Conservation (phyloP, 2,797 vertebrate genomes). For the Pteronotus mesoamericanus region DNA sequence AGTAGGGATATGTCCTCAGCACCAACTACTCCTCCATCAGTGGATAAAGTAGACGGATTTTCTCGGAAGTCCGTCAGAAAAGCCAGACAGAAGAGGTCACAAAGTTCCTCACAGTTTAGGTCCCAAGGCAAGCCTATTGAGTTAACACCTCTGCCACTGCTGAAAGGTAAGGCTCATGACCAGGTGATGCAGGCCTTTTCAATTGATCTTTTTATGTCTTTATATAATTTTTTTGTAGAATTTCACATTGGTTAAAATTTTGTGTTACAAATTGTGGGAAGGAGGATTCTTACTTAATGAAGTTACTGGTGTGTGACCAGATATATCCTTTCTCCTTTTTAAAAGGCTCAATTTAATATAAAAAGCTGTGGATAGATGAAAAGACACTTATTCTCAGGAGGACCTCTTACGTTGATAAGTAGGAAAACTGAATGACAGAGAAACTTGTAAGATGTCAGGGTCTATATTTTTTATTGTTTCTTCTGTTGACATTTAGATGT, state of each 20-base stretch:
- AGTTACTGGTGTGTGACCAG: not conserved
- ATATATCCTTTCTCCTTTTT: not conserved
- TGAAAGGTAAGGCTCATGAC: conserved; percentile 92
- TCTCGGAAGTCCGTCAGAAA: conserved; percentile 99
- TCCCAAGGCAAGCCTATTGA: conserved; percentile 99
- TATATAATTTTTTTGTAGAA: not conserved
- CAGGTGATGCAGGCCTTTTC: conserved; percentile 42
- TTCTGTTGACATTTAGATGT: conserved; percentile 8
- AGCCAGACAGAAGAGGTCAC: conserved; percentile 99
- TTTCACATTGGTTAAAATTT: conserved; percentile 34
- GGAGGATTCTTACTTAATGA: not conserved
- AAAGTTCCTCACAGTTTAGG: conserved; percentile 99
- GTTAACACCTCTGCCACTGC: conserved; percentile 96
- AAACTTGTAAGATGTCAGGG: conserved; percentile 6
- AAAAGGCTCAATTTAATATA: not conserved
- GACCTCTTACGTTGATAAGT: not conserved
- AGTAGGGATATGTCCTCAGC: conserved; percentile 99
- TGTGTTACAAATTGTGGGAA: not conserved
- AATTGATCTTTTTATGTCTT: not conserved
- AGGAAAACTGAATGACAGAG: not conserved
- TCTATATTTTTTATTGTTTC: not conserved
- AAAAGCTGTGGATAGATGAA: not conserved
- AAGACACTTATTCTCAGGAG: not conserved
- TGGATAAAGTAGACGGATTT: conserved; percentile 99
- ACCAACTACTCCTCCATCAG: conserved; percentile 99